phyloP scores from a whole-genome alignment of 2,113 vertebrate species.

The Lophochroa leadbeateri region DNA sequence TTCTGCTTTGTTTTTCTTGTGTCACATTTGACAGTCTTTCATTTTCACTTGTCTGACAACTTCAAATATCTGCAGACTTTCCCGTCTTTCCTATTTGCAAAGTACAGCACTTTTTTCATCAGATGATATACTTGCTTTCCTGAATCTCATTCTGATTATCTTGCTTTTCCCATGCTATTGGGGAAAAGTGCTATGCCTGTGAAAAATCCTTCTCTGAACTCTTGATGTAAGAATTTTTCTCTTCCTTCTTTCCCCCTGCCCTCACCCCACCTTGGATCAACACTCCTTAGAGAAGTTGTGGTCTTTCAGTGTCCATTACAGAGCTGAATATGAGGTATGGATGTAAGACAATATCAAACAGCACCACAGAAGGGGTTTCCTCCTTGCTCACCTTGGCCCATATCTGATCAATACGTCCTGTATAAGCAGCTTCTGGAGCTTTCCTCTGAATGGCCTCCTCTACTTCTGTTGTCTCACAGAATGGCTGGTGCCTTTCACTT shows the following conservation, averaged over 20 bases:
- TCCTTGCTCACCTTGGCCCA: constrained; percentile 64
- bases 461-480: neutral
- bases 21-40: neutral
- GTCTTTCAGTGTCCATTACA: neutral
- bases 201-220: neutral
- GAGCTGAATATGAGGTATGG: neutral
- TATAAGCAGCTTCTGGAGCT: neutral
- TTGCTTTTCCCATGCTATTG: neutral
- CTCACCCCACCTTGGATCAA: neutral
- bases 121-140: neutral
- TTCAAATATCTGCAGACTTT: neutral
- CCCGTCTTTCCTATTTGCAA: neutral
- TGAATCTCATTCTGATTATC: neutral
- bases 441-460: neutral
- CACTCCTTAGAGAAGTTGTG: neutral
- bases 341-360: neutral
- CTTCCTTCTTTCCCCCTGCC: neutral
- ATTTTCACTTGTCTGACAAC: neutral
- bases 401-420: neutral
- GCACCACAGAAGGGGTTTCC: neutral
- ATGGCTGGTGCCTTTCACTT: neutral
- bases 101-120: neutral
- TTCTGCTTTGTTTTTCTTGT: neutral
- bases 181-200: neutral
- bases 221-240: neutral